Evolutionary conservation across 2,797 vertebrate genomes (phyloP), one percentile per base, ranked within the genome.

Genomic region (Anguilla obscura): DNA sequence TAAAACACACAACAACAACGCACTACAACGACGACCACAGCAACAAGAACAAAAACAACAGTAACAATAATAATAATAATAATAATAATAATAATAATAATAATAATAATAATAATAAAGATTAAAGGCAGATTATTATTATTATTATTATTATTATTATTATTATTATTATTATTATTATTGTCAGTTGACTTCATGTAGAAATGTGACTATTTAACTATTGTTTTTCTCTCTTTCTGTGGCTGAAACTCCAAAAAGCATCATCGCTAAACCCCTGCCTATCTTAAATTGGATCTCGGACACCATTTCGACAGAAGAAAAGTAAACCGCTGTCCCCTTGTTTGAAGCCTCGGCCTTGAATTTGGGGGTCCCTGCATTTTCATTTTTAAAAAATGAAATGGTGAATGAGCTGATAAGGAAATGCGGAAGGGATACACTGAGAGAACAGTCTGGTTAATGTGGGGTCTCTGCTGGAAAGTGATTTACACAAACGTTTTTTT

Each of bases 201-300:
- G 56, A 84, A 76, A 80, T 85, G 50, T 52, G 79, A 86, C 66
- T 71, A 87, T 94, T 48, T 54, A 93, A 94, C 94, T 93, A 95
- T 95, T 96, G 94, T 95, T 94, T 95, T 91, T 92, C 91, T 92
- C 84, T 84, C 48, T 52, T 56, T 84, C 24, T 84, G 82, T 54
- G 48, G 36, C 82, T 88, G 87, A 87, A 92, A 94, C 91, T 94
- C 91, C 94, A 95, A 94, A 96, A 96, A 95, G 96, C 97, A 96
- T 98, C 96, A 96, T 93, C 95, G 95, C 95, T 96, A 95, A 96
- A 96, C 94, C 95, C 91, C 84, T 94, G 89, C 96, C 96, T 98
- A 99, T 99, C 98, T 99, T 95, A 99, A 99, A 99, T 99, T 99
- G 97, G 97, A 99, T 99, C 98, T 97, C 96, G 98, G 97, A 97